Base-by-base conservation (phyloP, 2,113 vertebrate species). In the Gymnocephalus cernua region DNA sequence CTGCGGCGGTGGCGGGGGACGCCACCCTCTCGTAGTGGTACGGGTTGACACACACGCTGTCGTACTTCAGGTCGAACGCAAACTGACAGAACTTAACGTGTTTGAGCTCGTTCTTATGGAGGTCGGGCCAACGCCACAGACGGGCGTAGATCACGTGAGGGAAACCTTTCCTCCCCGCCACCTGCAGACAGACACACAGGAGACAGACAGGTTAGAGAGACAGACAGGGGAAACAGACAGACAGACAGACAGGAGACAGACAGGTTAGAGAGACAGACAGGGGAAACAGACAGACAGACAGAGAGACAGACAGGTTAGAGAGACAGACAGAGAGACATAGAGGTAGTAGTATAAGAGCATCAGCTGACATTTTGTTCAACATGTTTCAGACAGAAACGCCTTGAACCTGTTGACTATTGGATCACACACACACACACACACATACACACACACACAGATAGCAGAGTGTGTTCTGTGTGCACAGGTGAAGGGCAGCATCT, bases 81-180 rank as follows among this genome's bases (percentile, higher is more conserved):
- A 93, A 96, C 10, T 93, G 96, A 75, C 96, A 97, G 91, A 96
- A 97, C 51, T 93, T 93, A 11, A 91, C 93, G 45, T 95, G 95
- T 58, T 96, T 96, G n/a, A 97, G 93, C 67, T 97, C 96, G n/a
- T 97, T 97, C 75, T 97, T 97, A 89, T 97, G 96, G 11, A 96
- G 92, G 87, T 95, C 95, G 0, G 96, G 96, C 95, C 95, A 96
- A 6, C 95, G 93, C 95, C 95, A 97, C 47, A 97, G 90, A 21
- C 93, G 93, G 23, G 95, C 94, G 32, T 96, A 97, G 88, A 96
- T 96, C 57, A 96, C 95, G 47, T 95, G 95, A 12, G 95, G 95
- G 85, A 96, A 96, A 0, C 96, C 96, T 75, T 96, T 97, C 71
- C 95, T 93, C 7, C 96, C 95, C 0, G 96, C 95, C 15, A 96